phyloP scores from a whole-genome alignment of 1,140 invertebrate species.

The Formica exsecta region DNA sequence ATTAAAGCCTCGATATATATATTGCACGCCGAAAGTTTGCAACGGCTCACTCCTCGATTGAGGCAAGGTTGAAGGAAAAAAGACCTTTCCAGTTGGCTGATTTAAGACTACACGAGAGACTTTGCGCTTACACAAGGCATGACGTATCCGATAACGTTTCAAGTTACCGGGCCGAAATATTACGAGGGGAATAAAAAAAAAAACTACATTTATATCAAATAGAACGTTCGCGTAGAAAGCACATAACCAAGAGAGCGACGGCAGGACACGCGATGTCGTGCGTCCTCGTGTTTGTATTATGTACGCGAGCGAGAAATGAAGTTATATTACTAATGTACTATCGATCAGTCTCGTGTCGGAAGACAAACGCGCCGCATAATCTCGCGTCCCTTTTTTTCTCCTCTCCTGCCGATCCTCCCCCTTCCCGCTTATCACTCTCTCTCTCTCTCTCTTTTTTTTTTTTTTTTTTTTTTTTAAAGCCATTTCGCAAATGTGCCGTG shows the following conservation, averaged over 20 bases:
- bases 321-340: slow-evolving; percentile 61
- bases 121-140: slow-evolving; percentile 13
- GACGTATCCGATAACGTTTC: slow-evolving; percentile 36
- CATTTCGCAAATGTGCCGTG: slow-evolving; percentile 50
- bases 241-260: neutral
- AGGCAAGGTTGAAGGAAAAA: neutral
- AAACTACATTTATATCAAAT: slow-evolving; percentile 43
- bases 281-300: slow-evolving; percentile 36
- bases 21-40: neutral
- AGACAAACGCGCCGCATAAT: slow-evolving; percentile 44
- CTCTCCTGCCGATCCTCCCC: neutral
- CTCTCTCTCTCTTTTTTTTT: neutral
- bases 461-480: neutral
- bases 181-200: neutral
- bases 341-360: slow-evolving; percentile 50
- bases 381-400: slow-evolving; percentile 30
- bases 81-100: neutral
- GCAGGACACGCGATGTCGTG: slow-evolving; percentile 53
- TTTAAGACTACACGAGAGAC: neutral
- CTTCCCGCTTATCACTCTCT: neutral
- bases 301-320: slow-evolving; percentile 51
- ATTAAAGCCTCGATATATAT: neutral
- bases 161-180: slow-evolving; percentile 24
- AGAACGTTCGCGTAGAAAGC: slow-evolving; percentile 32
- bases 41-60: neutral